Conservation (phyloP, 2,797 vertebrate genomes). For the Lophura swinhoii region DNA sequence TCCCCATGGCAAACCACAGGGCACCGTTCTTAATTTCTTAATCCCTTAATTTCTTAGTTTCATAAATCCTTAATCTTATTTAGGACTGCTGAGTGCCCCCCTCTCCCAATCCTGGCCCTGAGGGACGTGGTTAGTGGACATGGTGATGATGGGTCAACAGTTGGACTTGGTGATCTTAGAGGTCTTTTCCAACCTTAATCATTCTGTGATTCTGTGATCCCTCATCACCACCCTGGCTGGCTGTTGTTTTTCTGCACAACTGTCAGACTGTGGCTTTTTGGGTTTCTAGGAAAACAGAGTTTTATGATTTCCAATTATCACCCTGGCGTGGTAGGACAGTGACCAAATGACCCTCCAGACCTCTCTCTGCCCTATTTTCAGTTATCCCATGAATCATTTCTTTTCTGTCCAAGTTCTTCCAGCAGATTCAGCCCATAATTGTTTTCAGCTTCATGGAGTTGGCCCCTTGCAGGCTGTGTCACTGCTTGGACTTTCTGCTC, state of each 20-base stretch:
- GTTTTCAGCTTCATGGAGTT: not conserved
- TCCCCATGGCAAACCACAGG: not conserved
- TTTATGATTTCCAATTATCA: not conserved
- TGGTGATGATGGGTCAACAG: not conserved
- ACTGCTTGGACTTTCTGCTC: not conserved
- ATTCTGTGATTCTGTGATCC: not conserved
- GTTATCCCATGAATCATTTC: not conserved
- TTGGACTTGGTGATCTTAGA: not conserved
- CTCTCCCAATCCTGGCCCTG: not conserved
- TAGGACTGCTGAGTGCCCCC: not conserved
- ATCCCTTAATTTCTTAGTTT: not conserved
- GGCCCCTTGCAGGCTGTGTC: not conserved
- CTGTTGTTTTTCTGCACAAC: not conserved
- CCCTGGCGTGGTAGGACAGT: not conserved
- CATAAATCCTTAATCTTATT: not conserved
- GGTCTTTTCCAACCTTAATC: not conserved
- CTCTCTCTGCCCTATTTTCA: not conserved
- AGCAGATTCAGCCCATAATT: not conserved
- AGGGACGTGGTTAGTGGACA: not conserved
- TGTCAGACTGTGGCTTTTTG: not conserved
- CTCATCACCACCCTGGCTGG: not conserved
- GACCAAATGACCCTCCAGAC: not conserved
- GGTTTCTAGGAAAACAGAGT: not conserved
- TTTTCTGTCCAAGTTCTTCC: not conserved
- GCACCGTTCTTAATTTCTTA: not conserved